Evolutionary conservation across 2,888 invertebrate genomes (phyloP).

Genomic region (Deilephila porcellus): DNA sequence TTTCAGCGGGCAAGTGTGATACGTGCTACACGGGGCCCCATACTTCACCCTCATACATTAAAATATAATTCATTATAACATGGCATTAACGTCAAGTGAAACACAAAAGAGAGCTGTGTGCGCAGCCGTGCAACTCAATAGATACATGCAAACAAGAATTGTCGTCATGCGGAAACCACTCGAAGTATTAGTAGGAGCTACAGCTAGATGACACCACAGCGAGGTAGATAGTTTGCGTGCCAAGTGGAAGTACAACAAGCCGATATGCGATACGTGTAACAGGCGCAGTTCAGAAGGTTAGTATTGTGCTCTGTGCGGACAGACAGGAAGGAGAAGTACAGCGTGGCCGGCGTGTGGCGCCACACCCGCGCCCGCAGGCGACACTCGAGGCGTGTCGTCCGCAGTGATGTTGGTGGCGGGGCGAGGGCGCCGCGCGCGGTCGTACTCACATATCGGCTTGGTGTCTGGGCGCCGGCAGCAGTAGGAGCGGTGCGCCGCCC

Average conservation of each 20-base stretch:
- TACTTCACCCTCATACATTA: not conserved
- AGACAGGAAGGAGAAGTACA: not conserved
- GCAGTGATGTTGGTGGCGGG: no score
- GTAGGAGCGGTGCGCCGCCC: slow-evolving; percentile 56
- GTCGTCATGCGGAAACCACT: slow-evolving; percentile 38
- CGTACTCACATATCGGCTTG: slow-evolving; percentile 69
- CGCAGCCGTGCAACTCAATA: slow-evolving; percentile 38
- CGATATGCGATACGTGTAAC: slow-evolving; percentile 44
- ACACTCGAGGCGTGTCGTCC: no score
- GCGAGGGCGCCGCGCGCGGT: no score
- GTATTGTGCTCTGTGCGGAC: slow-evolving; percentile 18
- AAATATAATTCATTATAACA: not conserved
- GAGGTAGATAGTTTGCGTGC: slow-evolving; percentile 1
- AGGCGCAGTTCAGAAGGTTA: slow-evolving; percentile 20
- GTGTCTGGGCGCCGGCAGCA: slow-evolving; percentile 60
- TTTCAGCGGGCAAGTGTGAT: not conserved
- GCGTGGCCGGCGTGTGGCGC: slow-evolving; percentile 10
- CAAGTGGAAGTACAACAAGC: slow-evolving; percentile 41
- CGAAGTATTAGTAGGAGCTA: slow-evolving; percentile 31
- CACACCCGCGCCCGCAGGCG: no score
- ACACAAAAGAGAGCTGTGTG: not conserved
- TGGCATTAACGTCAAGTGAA: not conserved
- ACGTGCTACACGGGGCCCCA: not conserved
- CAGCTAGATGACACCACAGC: slow-evolving; percentile 14
- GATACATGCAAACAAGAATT: slow-evolving; percentile 51